Evolutionary conservation across 2,888 invertebrate genomes (phyloP).

Genomic region (Phyllotreta cruciferae): DNA sequence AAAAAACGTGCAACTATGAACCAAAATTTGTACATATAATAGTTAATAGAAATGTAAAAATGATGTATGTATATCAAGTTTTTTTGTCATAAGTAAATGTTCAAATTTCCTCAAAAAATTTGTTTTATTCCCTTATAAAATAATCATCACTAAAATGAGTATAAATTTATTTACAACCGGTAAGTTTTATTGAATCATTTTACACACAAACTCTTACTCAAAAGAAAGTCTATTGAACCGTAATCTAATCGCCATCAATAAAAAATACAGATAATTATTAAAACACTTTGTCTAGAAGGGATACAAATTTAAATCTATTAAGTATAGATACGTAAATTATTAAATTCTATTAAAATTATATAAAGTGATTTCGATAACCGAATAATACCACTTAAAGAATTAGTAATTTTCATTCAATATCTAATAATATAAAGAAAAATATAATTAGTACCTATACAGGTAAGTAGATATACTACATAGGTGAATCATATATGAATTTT

Average conservation of each 20-base stretch:
- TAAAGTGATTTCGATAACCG: not conserved
- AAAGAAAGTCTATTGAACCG: no score
- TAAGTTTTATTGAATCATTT: constrained; percentile 1
- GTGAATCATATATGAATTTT: no score
- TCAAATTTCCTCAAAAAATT: constrained; percentile 51
- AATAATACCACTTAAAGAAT: no score
- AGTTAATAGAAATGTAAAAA: constrained; percentile 47
- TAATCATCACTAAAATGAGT: not conserved
- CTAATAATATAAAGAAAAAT: no score
- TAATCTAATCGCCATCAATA: not conserved
- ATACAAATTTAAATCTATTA: not conserved
- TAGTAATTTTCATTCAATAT: no score
- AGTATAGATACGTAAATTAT: not conserved
- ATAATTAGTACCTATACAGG: no score
- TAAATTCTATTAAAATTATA: constrained; percentile 5
- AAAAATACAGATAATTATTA: not conserved
- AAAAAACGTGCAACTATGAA: constrained; percentile 50
- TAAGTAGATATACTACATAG: no score
- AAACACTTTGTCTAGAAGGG: no score
- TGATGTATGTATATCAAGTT: constrained; percentile 57
- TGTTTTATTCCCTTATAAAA: constrained; percentile 11
- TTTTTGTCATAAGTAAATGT: constrained; percentile 62
- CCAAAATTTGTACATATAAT: constrained; percentile 52
- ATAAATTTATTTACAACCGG: not conserved
- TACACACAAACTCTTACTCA: no score